Base-by-base conservation (phyloP, 2,888 invertebrate species). In the Drosophila affinis region DNA sequence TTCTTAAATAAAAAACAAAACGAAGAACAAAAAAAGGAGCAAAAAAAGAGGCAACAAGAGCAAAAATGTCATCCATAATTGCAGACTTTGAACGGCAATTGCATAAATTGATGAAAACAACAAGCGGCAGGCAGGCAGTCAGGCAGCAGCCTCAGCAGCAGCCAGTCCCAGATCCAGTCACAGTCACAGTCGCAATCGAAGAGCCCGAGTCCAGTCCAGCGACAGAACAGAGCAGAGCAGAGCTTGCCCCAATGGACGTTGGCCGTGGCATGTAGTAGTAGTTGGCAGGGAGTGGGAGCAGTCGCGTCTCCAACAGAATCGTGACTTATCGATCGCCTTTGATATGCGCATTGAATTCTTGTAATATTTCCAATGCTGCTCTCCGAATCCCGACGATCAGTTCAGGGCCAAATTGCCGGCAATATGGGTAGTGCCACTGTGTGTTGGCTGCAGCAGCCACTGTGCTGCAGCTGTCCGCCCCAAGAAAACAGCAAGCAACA, bases 281-380 rank as follows among this genome's bases (percentile, higher is more conserved):
- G 21, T 21, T 21, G 21, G 21, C 21, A 21, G 55, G 47, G 21
- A 32, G 61, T 60, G 58, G 57, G 46, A 57, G 59, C 62, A 76
- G 76, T 77, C 71, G 52, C 71, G 52, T 48, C 34, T 53, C 47
- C 60, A 70, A 75, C 78, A 85, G 77, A 91, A 91, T 91, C 91
- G 91, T 91, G 91, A 91, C 91, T 91, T 91, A 91, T 91, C 91
- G 91, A 91, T 91, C 88, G 91, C 70, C 90, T 91, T 90, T 90
- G 91, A 91, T 91, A 91, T 91, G 91, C 89, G 89, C 90, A 89
- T 89, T 90, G 91, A 89, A 91, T 91, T 91, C 90, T 89, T 91
- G 89, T 90, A 90, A 90, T 91, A 90, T 90, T 91, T 90, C 78
- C 78, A 77, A 64, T 69, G 68, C 57, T 53, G 59, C 49, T 64